These are phyloP conservation scores for Sesamia nonagrioides DNA, from an alignment of 1,140 invertebrate genomes.

Conservation along the genomic window DNA sequence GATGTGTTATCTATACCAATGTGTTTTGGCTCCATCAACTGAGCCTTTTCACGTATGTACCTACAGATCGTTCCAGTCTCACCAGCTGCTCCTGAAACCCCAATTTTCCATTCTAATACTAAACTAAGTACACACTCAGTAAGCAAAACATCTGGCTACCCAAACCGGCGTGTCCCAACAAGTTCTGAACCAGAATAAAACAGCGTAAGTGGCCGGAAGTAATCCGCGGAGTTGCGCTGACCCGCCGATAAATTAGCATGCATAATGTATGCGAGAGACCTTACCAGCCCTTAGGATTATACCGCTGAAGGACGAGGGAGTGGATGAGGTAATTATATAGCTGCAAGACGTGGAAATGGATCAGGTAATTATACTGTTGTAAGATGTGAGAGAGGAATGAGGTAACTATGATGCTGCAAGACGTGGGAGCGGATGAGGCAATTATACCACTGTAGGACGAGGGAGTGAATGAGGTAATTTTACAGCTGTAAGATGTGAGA, in stretches of 20 bases:
- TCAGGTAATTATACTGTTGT: no score
- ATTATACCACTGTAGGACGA: not conserved
- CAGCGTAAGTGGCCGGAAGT: slow-evolving; percentile 6
- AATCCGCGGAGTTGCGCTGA: slow-evolving; percentile 43
- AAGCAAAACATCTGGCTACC: not conserved
- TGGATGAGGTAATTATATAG: slow-evolving; percentile 33
- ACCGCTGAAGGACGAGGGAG: not conserved
- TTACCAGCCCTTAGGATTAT: slow-evolving; percentile 50
- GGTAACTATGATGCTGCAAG: no score
- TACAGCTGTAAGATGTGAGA: no score
- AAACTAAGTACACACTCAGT: not conserved
- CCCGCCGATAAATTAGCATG: slow-evolving; percentile 67
- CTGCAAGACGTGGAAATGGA: no score
- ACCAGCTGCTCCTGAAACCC: not conserved
- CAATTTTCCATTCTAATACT: not conserved
- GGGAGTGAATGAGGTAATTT: slow-evolving; percentile 16
- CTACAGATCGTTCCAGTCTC: no score
- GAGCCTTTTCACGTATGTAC: not conserved
- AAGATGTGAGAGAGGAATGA: no score
- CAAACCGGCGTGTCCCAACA: not conserved
- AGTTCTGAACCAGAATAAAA: not conserved
- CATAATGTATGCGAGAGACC: slow-evolving; percentile 69
- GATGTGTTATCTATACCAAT: not conserved
- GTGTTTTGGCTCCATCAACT: not conserved
- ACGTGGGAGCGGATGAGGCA: no score